Conservation (phyloP, 2,888 invertebrate genomes). For the Dichetophora obliterata region DNA sequence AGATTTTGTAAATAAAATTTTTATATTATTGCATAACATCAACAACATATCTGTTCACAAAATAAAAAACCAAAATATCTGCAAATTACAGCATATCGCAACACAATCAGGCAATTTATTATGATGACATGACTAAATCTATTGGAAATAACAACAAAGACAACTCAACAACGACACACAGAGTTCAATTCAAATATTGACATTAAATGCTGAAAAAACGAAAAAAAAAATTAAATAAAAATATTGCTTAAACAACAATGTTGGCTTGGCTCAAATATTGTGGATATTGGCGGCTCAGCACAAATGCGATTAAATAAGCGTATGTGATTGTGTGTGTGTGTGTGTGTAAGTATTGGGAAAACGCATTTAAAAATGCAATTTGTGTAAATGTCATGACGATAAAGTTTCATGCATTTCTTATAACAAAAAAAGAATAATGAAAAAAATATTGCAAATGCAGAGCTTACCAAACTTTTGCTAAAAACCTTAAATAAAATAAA, state of each 20-base stretch:
- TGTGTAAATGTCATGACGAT: slow-evolving; percentile 17
- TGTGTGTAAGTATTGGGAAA: background rate
- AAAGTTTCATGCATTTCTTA: background rate
- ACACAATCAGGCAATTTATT: slow-evolving; percentile 53
- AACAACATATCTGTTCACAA: slow-evolving; percentile 10
- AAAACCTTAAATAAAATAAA: no score
- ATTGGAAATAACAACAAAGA: slow-evolving; percentile 46
- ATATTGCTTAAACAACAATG: slow-evolving; percentile 36
- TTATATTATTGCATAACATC: slow-evolving; percentile 39
- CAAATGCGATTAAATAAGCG: background rate
- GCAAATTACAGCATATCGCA: slow-evolving; percentile 47
- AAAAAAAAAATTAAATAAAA: slow-evolving; percentile 34
- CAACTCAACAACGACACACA: slow-evolving; percentile 14
- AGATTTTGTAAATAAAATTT: slow-evolving; percentile 10
- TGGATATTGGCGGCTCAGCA: background rate
- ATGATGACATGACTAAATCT: slow-evolving; percentile 51
- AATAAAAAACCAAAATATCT: slow-evolving; percentile 33
- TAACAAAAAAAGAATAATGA: background rate
- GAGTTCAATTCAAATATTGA: slow-evolving; percentile 23
- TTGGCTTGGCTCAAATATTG: background rate
- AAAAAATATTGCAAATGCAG: no score
- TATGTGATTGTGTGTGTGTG: background rate
- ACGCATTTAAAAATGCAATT: slow-evolving; percentile 31
- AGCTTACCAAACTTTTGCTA: no score
- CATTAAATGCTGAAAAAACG: slow-evolving; percentile 4